These are phyloP conservation scores for Phenganax subtilis DNA, from an alignment of 92 coral and sea anemone genomes.

Conservation along the genomic window DNA sequence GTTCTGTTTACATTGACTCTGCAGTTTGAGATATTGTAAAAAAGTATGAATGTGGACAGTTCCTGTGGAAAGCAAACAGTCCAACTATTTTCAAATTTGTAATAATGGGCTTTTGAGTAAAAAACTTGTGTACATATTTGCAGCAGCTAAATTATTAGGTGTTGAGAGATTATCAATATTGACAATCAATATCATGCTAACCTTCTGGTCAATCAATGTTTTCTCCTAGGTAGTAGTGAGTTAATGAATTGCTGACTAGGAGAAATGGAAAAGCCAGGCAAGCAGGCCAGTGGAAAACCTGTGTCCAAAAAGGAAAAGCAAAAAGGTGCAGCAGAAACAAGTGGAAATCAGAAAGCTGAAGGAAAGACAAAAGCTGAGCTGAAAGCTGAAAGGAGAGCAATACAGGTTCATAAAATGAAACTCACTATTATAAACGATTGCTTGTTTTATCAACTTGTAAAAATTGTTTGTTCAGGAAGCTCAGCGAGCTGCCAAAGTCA, in stretches of 20 bases:
- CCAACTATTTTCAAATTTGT: too few relatives aligned
- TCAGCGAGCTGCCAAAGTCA: neutral
- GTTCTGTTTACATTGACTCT: too few relatives aligned
- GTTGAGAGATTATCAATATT: too few relatives aligned
- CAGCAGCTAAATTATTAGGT: too few relatives aligned
- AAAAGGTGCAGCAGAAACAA: neutral
- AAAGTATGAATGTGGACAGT: too few relatives aligned
- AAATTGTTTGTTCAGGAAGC: neutral
- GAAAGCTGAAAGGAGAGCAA: constrained; percentile 88
- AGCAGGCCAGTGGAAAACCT: neutral
- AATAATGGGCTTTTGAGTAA: too few relatives aligned
- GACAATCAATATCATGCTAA: too few relatives aligned
- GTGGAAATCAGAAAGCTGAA: constrained; percentile 3
- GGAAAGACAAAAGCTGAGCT: constrained; percentile 64
- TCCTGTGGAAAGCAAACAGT: too few relatives aligned
- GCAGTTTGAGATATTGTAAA: too few relatives aligned
- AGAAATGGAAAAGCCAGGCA: neutral
- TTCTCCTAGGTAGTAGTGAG: neutral
- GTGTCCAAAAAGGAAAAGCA: neutral
- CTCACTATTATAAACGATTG: neutral
- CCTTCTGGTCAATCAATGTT: neutral
- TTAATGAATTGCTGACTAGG: neutral
- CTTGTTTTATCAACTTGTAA: neutral
- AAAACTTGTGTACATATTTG: too few relatives aligned
- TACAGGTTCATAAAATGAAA: constrained; percentile 62